Base-by-base conservation (phyloP, 1,140 invertebrate species). In the Papilio machaon region DNA sequence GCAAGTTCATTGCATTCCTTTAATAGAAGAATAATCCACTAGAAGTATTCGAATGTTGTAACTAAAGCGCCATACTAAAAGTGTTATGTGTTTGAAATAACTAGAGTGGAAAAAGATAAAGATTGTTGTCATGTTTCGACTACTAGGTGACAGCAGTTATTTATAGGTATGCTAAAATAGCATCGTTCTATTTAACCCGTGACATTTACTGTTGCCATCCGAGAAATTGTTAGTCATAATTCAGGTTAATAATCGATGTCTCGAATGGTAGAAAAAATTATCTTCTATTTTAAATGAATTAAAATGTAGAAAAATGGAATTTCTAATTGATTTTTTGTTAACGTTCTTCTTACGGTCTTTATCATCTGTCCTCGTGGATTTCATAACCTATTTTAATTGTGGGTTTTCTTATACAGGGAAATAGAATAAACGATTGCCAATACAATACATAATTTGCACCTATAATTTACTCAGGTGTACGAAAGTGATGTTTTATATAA, bases 401-500 rank as follows among this genome's bases (percentile, higher is more conserved):
- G n/a, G 54, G 54, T 58, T 58, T 58, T 58, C 54, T 58, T 8
- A 58, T 52, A 52, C 2, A 17, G n/a, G n/a, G n/a, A 19, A 19
- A 9, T 19, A 58, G 6, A 58, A 58, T 19, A 52, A 52, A 6
- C 15, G 1, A 52, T 17, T 52, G 49, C 17, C 15, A 52, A 52
- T 49, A 47, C 46, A 47, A 47, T 49, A 52, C 15, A 5, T 17
- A 52, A 17, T 19, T n/a, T n/a, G 54, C 54, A 9, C 9, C 17
- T 58, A 58, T 52, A 52, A 17, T 13, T 7, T 19, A 70, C 64
- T 15, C 23, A 13, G 11, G 19, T 2, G 30, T 11, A 35, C 23
- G 60, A 67, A 67, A 67, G 60, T 15, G 60, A 13, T 67, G 60
- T 67, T 67, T 67, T 35, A 8, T 23, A 60, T 67, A 67, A 23